Evolutionary conservation across 2,113 vertebrate species (phyloP).

Genomic region (Charadrius vociferus): DNA sequence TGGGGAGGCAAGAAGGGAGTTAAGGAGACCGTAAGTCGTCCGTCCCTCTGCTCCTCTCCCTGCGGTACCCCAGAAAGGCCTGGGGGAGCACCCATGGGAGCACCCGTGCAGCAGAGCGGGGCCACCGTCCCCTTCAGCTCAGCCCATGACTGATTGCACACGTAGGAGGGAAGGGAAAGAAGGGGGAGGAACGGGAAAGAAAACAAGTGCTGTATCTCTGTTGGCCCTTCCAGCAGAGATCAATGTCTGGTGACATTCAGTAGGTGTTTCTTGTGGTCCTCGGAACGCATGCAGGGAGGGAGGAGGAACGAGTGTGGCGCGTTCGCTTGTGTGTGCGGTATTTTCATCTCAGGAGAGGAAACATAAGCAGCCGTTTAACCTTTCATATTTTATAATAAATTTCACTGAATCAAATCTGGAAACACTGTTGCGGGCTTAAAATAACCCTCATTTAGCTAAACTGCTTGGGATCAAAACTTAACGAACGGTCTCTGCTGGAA

Average conservation of each 20-base stretch:
- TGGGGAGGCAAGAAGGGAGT: neutral
- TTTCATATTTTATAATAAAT: constrained; percentile 32
- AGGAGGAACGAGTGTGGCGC: neutral
- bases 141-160: neutral
- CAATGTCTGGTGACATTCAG: neutral
- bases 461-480: neutral
- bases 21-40: neutral
- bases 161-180: neutral
- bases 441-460: constrained; percentile 35
- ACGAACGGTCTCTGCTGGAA: neutral
- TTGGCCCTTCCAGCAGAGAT: neutral
- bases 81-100: neutral
- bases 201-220: neutral
- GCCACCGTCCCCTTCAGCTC: neutral
- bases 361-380: neutral
- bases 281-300: neutral
- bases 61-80: neutral
- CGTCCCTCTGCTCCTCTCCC: neutral
- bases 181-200: neutral
- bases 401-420: constrained; percentile 24
- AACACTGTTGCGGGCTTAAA: constrained; percentile 18
- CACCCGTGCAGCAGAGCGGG: neutral
- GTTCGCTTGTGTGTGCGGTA: neutral
- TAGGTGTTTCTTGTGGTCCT: neutral
- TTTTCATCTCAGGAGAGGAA: constrained; percentile 5